Evolutionary conservation across 2,113 vertebrate species (phyloP).

Genomic region (Cervus canadensis): DNA sequence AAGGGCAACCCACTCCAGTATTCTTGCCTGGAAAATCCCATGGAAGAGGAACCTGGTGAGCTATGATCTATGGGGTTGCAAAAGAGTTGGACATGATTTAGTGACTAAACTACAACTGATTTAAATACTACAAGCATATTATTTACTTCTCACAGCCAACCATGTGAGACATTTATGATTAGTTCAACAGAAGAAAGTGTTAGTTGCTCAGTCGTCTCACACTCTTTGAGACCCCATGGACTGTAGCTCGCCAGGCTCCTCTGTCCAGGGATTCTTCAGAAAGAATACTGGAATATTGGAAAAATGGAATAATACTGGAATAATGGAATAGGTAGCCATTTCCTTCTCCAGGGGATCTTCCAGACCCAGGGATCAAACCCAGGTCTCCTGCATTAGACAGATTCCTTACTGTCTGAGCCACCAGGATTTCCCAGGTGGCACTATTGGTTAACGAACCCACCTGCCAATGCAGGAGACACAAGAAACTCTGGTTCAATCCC

Average conservation of each 20-base stretch:
- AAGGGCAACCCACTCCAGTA: not conserved
- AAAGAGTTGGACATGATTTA: not conserved
- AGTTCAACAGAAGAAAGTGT: not conserved
- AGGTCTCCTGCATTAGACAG: not conserved
- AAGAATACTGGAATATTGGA: not conserved
- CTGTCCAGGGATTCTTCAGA: not conserved
- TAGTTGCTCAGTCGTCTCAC: not conserved
- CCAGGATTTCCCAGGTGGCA: not conserved
- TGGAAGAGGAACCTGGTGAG: not conserved
- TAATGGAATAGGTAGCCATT: not conserved
- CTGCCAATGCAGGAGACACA: not conserved
- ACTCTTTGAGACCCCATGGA: not conserved
- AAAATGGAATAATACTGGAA: not conserved
- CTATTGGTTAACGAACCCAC: not conserved
- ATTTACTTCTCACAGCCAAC: not conserved
- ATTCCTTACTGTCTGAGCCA: not conserved
- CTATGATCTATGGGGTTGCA: not conserved
- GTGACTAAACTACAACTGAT: not conserved
- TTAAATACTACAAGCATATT: not conserved
- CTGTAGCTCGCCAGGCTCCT: not conserved
- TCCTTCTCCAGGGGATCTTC: not conserved
- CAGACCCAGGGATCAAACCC: not conserved
- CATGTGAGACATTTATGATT: not conserved
- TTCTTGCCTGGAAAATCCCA: not conserved
- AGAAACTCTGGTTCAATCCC: not conserved